phyloP scores from a whole-genome alignment of 2,113 vertebrate species.

The Lagopus muta region DNA sequence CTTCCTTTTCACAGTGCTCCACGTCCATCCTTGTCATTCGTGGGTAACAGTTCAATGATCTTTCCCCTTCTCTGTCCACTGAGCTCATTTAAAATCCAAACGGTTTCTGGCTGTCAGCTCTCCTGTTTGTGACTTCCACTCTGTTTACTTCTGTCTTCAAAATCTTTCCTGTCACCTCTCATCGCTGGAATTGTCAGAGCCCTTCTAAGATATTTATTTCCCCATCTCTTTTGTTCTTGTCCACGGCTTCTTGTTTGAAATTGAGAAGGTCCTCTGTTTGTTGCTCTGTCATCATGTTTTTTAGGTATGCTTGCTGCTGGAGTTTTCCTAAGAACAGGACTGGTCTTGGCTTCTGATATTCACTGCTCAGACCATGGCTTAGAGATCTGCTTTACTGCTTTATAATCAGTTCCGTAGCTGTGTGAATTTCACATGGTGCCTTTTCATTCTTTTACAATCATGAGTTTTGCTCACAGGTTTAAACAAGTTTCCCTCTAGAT shows the following conservation, averaged over 20 bases:
- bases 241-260: neutral
- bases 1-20: slow-evolving; percentile 30
- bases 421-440: neutral
- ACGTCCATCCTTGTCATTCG: slow-evolving; percentile 70
- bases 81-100: slow-evolving; percentile 76
- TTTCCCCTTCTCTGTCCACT: slow-evolving; percentile 74
- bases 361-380: neutral
- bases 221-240: slow-evolving; percentile 8
- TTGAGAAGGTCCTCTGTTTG: neutral
- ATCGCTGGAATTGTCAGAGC: slow-evolving; percentile 60
- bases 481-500: neutral
- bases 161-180: slow-evolving; percentile 64
- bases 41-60: slow-evolving; percentile 77
- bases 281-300: neutral
- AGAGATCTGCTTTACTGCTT: neutral
- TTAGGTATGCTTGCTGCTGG: neutral
- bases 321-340: neutral
- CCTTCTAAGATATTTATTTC: neutral
- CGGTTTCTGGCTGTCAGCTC: slow-evolving; percentile 73
- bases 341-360: neutral
- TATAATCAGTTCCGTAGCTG: neutral
- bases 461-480: neutral
- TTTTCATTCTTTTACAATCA: neutral
- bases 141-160: slow-evolving; percentile 58
- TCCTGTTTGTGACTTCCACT: slow-evolving; percentile 62